Conservation (phyloP, 1,140 invertebrate species). For the Oryzaephilus surinamensis region DNA sequence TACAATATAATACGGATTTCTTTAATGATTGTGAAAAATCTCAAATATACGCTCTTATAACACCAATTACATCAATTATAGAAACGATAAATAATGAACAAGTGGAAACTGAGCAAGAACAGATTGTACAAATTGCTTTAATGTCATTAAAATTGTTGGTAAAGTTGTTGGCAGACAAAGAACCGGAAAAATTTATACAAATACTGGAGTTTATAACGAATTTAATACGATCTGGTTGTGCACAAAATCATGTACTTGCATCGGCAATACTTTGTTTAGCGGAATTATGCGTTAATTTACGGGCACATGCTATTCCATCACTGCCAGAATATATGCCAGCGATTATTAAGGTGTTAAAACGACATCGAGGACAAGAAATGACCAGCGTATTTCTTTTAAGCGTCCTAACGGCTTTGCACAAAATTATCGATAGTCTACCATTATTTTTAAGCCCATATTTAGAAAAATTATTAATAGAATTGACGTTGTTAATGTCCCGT, state of each 20-base stretch:
- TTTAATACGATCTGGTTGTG: constrained; percentile 44
- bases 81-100: constrained; percentile 36
- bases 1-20: constrained; percentile 56
- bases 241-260: constrained; percentile 57
- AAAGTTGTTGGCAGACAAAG: constrained; percentile 50
- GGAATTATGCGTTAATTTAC: constrained; percentile 63
- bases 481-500: constrained; percentile 47
- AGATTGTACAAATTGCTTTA: constrained; percentile 69
- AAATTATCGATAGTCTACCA: constrained; percentile 68
- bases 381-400: constrained; percentile 35
- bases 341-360: constrained; percentile 52
- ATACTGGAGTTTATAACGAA: constrained; percentile 52
- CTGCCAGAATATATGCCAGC: constrained; percentile 69
- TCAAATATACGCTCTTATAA: constrained; percentile 45
- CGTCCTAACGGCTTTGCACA: constrained; percentile 59
- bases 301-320: constrained; percentile 58
- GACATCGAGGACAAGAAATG: constrained; percentile 38
- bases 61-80: constrained; percentile 51
- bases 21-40: constrained; percentile 40
- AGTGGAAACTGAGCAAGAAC: constrained; percentile 41
- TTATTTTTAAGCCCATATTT: constrained; percentile 77
- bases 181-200: constrained; percentile 53
- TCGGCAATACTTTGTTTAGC: constrained; percentile 69
- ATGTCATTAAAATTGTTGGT: constrained; percentile 72
- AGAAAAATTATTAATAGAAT: constrained; percentile 56